phyloP scores from a whole-genome alignment of 2,888 invertebrate genomes.

The Sinotaia quadrata region DNA sequence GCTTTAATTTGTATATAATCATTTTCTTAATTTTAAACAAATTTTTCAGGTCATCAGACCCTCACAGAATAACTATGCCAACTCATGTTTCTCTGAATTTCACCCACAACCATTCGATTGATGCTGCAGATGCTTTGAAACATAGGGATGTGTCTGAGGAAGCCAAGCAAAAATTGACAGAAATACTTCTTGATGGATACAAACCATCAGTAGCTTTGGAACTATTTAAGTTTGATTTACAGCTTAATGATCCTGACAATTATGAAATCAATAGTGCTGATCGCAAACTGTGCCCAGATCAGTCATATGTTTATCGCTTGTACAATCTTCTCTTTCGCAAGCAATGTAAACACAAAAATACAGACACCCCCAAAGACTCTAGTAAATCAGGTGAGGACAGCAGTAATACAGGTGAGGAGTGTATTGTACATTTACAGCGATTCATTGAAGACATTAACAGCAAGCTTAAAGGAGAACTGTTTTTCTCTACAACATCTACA shows the following conservation, averaged over 20 bases:
- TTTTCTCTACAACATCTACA: no score
- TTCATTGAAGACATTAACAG: no score
- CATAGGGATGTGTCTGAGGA: slow-evolving; percentile 9
- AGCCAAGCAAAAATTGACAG: background rate
- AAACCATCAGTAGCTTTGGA: background rate
- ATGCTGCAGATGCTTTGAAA: slow-evolving; percentile 3
- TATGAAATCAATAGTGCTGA: slow-evolving; percentile 1
- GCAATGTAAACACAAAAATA: no score
- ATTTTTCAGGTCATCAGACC: background rate
- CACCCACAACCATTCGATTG: slow-evolving; percentile 9
- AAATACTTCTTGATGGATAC: background rate
- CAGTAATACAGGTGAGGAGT: no score
- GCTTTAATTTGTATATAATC: no score
- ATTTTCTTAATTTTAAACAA: no score
- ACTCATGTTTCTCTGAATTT: background rate
- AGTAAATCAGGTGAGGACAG: no score
- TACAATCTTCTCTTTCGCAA: no score
- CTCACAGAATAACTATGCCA: slow-evolving; percentile 1
- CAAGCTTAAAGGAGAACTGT: no score
- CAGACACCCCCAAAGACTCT: no score
- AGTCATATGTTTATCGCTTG: background rate
- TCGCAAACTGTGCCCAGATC: slow-evolving; percentile 1
- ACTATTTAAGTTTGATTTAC: slow-evolving; percentile 7
- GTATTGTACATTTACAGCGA: no score
- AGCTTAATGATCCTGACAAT: slow-evolving; percentile 6